Conservation (phyloP, 2,113 vertebrate genomes). For the Numenius arquata region DNA sequence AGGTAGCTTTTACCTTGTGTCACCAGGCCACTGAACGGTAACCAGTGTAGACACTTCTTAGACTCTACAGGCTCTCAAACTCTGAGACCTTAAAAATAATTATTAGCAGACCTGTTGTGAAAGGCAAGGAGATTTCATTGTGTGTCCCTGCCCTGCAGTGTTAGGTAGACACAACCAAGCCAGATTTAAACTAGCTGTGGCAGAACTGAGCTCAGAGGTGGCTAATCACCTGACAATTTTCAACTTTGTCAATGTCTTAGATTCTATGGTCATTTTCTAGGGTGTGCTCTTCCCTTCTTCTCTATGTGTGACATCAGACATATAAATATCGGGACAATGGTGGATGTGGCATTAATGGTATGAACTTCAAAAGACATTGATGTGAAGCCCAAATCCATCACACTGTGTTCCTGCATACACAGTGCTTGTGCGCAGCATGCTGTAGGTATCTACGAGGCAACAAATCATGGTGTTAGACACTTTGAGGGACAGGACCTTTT, state of each 20-base stretch:
- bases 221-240: not conserved
- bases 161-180: not conserved
- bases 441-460: not conserved
- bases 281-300: not conserved
- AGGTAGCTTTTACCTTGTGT: not conserved
- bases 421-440: not conserved
- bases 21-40: not conserved
- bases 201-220: not conserved
- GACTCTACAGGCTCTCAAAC: not conserved
- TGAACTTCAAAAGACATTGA: fast-evolving
- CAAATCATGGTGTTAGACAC: not conserved
- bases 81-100: not conserved
- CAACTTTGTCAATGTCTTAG: not conserved
- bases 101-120: not conserved
- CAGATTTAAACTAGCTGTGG: not conserved
- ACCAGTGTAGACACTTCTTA: not conserved
- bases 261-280: not conserved
- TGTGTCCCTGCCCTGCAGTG: not conserved
- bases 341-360: not conserved
- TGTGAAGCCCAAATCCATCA: not conserved
- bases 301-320: not conserved
- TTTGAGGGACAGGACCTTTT: not conserved
- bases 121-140: not conserved
- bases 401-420: not conserved
- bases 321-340: not conserved